These are phyloP conservation scores for Chrysopilus asiliformis DNA, from an alignment of 2,888 invertebrate genomes.

Conservation along the genomic window DNA sequence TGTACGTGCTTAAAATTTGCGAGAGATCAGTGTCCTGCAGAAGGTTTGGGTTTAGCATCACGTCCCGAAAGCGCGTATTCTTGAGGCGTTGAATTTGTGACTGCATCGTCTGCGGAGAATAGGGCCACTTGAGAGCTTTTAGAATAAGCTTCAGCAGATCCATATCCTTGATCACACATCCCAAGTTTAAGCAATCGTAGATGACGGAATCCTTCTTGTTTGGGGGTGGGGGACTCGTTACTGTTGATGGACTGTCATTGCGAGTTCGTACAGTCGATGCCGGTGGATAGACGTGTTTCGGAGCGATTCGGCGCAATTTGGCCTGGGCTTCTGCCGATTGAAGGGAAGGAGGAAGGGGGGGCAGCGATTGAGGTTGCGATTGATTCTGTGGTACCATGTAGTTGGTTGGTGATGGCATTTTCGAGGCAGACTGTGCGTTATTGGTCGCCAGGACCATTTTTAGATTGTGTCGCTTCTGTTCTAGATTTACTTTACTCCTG, in stretches of 20 bases:
- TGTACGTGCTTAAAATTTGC: constrained; percentile 30
- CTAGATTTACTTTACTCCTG: constrained; percentile 5
- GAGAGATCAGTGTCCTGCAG: constrained; percentile 33
- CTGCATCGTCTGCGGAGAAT: constrained; percentile 24
- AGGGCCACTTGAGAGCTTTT: constrained; percentile 34
- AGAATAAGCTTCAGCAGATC: constrained; percentile 33
- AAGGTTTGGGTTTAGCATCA: constrained; percentile 31
- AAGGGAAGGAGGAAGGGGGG: background rate
- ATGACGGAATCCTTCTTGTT: background rate
- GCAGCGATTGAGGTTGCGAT: too few relatives aligned
- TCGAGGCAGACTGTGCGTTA: constrained; percentile 2
- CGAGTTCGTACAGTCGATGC: background rate
- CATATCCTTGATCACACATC: constrained; percentile 31
- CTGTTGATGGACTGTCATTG: background rate
- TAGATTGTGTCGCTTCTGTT: constrained; percentile 26
- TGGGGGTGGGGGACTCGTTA: background rate
- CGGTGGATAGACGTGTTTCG: background rate
- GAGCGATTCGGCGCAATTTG: background rate
- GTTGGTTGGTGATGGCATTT: constrained; percentile 1
- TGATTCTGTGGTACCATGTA: background rate
- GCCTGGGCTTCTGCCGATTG: background rate
- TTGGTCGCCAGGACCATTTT: constrained; percentile 24
- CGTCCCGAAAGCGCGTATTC: constrained; percentile 28
- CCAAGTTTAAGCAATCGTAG: constrained; percentile 26
- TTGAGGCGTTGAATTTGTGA: constrained; percentile 28